A percentile compares a stretch with the other conserved stretches of the same genome.
phyloP scores from a whole-genome alignment of 2,113 vertebrate genomes.

The Proteles cristata region DNA sequence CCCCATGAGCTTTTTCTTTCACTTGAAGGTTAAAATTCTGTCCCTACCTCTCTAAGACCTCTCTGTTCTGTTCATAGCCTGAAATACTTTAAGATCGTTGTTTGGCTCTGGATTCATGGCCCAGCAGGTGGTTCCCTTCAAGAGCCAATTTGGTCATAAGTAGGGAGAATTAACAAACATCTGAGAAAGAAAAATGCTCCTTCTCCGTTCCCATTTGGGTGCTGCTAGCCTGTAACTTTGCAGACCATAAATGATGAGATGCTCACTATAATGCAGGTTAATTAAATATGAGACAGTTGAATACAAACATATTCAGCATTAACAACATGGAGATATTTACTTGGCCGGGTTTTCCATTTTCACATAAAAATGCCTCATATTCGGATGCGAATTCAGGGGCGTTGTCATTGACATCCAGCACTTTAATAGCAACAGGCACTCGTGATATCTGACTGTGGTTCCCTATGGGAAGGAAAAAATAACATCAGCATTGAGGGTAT shows the following conservation, averaged over 20 bases:
- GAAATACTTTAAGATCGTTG: not conserved
- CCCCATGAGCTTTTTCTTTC: not conserved
- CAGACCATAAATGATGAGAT: constrained; percentile 48
- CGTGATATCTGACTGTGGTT: constrained; percentile 99
- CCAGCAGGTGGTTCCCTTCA: not conserved
- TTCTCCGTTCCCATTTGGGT: constrained; percentile 19
- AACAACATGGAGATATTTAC: constrained; percentile 86
- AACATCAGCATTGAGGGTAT: constrained; percentile 74
- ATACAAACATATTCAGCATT: constrained; percentile 69
- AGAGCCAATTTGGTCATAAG: constrained; percentile 47
- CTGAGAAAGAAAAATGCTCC: constrained; percentile 27
- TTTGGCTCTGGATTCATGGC: constrained; percentile 38
- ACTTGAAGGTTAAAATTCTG: not conserved
- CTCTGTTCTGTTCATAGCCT: not conserved
- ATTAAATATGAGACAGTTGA: constrained; percentile 76
- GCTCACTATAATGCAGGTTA: constrained; percentile 58
- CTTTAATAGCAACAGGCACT: constrained; percentile 95
- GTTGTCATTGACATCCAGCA: constrained; percentile 99
- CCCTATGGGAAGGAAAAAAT: constrained; percentile 87
- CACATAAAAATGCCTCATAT: constrained; percentile 97
- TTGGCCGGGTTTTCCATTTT: constrained; percentile 98
- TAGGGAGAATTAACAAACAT: constrained; percentile 39
- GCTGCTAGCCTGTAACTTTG: constrained; percentile 51
- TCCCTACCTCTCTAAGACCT: not conserved
- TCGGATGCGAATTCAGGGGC: constrained; percentile 97